A percentile compares a stretch with the other conserved stretches of the same genome.
These are phyloP conservation scores for Listronotus bonariensis DNA, from an alignment of 1,140 invertebrate genomes.

Conservation along the genomic window DNA sequence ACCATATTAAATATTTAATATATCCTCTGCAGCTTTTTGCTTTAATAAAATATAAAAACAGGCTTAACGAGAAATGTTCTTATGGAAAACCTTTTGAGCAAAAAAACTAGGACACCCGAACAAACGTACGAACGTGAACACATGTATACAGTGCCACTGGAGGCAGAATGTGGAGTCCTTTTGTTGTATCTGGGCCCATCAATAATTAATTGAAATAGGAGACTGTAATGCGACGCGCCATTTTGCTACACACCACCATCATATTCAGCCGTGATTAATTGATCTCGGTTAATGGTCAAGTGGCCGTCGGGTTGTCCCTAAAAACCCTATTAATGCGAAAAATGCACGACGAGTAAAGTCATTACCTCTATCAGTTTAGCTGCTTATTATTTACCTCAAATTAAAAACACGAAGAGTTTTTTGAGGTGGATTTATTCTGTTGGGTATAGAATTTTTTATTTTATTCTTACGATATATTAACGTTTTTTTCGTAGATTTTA, in stretches of 20 bases:
- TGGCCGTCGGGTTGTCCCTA: conserved; percentile 13
- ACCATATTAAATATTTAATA: neutral
- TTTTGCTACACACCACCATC: conserved; percentile 34
- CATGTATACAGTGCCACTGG: conserved; percentile 1
- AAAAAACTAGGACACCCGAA: neutral
- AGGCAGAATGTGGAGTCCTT: conserved; percentile 28
- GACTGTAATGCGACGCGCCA: conserved; percentile 34
- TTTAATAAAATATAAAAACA: neutral
- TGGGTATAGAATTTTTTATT: too few relatives aligned
- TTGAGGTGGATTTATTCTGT: neutral
- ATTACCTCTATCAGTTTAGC: conserved; percentile 2
- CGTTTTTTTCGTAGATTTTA: too few relatives aligned
- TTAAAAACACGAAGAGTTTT: neutral
- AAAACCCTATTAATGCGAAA: conserved; percentile 14
- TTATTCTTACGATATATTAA: too few relatives aligned
- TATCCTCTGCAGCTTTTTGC: neutral
- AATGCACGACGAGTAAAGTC: conserved; percentile 19
- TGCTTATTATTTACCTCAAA: conserved; percentile 7
- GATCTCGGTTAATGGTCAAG: conserved; percentile 33
- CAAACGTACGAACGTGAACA: neutral
- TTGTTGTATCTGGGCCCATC: conserved; percentile 31
- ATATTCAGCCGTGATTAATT: conserved; percentile 34
- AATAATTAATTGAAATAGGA: conserved; percentile 39
- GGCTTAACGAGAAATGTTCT: neutral
- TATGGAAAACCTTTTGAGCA: neutral